A percentile compares a stretch with the other conserved stretches of the same genome.
Conservation (phyloP, 2,113 vertebrate genomes). For the Thamnaconus septentrionalis region DNA sequence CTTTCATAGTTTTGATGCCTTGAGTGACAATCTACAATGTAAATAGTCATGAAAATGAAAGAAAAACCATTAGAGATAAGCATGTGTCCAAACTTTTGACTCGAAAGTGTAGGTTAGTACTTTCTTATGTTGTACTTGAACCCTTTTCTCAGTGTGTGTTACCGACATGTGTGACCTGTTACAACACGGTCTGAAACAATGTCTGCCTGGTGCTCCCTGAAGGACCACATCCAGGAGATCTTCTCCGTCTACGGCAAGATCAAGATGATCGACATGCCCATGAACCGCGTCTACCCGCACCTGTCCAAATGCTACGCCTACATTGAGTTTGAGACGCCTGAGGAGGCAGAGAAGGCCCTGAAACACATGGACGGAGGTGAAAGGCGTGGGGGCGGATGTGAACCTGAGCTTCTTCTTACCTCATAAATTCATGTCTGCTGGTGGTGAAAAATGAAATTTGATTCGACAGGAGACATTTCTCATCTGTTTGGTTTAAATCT, state of each 20-base stretch:
- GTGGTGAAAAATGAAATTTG: no score
- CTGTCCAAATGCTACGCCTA: constrained; percentile 93
- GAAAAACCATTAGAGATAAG: no score
- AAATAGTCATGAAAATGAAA: no score
- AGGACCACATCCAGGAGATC: constrained; percentile 98
- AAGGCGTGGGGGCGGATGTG: not conserved
- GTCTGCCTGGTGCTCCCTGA: constrained; percentile 1
- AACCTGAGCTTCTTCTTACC: not conserved
- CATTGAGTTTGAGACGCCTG: constrained; percentile 90
- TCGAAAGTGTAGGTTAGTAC: no score
- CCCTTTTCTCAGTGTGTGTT: no score
- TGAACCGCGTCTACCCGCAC: constrained; percentile 89
- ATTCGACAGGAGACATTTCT: no score
- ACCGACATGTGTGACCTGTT: no score
- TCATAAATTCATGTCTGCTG: no score
- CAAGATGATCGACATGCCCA: constrained; percentile 96
- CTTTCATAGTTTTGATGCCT: no score
- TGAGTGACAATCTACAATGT: no score
- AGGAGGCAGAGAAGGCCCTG: constrained; percentile 93
- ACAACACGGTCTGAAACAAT: not conserved
- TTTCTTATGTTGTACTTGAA: no score
- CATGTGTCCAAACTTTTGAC: no score
- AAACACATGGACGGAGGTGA: constrained; percentile 98
- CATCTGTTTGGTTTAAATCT: not conserved
- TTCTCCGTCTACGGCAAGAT: constrained; percentile 95